Evolutionary conservation across 2,113 vertebrate species (phyloP), one percentile per base, ranked within the genome.

Genomic region (Rhabdomys dilectus): DNA sequence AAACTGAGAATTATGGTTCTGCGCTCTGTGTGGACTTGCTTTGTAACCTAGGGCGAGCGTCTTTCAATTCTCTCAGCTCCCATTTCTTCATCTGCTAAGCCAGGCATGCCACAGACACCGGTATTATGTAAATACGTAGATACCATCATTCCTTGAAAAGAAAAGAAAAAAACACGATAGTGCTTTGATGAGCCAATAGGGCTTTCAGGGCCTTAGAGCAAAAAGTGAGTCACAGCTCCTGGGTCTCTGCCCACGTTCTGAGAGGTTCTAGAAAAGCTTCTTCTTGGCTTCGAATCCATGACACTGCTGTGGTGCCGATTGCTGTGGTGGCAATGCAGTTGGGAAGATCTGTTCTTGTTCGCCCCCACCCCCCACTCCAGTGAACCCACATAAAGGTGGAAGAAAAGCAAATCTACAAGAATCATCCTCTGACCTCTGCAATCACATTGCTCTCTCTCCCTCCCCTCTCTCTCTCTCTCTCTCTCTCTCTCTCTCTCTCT

Each of bases 61-160:
- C 68, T 89, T 88, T 77, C 58, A 96, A 88, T 31, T 82, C 60
- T 34, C 31, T 53, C 76, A 72, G n/a, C 81, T 58, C 93, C 48
- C 34, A 51, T 85, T n/a, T 97, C 80, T 92, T 88, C 85, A 86
- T 75, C 85, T 82, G 31, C n/a, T 91, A 64, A 90, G 60, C n/a
- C 48, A 34, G 45, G 22, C 36, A 62, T 78, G 76, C 51, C 86
- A 90, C 13, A 31, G 80, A 45, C 78, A 87, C 62, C 26, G 13
- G 56, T 91, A 12, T 90, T 66, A 90, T 48, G 24, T 85, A 96
- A 95, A 96, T 89, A 78, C n/a, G 42, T 1, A 94, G 84, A 92
- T 92, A 81, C 0, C 39, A 88, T 91, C 60, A 51, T 93, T 86
- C 77, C 91, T 91, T 87, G 45, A 68, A 48, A 73, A 85, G 16